Evolutionary conservation across 2,113 vertebrate genomes (phyloP), one percentile per base, ranked within the genome.

Genomic region (Thalassoma bifasciatum): DNA sequence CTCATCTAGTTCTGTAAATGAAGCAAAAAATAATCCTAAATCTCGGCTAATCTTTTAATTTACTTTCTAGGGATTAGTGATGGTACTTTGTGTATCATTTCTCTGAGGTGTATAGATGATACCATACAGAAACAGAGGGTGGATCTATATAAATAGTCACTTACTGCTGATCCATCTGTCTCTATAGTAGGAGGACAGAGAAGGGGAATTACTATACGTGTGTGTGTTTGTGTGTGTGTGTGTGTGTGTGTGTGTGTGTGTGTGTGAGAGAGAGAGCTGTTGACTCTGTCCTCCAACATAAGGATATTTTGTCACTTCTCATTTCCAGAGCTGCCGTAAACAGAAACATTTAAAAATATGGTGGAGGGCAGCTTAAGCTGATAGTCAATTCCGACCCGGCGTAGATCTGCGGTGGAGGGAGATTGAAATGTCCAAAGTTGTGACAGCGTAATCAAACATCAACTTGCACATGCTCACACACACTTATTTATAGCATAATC

Each of bases 361-460:
- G 23, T 9, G 40, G 60, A 38, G 11, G 2, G 62, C 76, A 66
- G 72, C 79, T 85, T 85, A 87, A 86, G 82, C 81, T 47, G 75
- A 81, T 62, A 72, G 81, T 75, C 69, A 79, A 78, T 86, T 83
- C 75, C 65, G 34, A 54, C 67, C 68, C 34, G 1, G 64, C 72
- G 63, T 57, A 24, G 62, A 69, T 81, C 73, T 49, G 72, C 63
- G 0, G 47, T 47, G 59, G 58, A 68, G 73, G 59, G 84, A 83
- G 68, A 87, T 71, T 73, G 76, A 86, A 82, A 75, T 19, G 1
- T 85, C 73, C 58, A 53, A 68, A 85, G 40, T 79, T 73, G 71
- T 82, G 89, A 90, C 88, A 88, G 87, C 5, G 21, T 61, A 88
- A 90, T 92, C 87, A 91, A 84, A 79, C 72, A 76, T 52, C 1